A percentile compares a stretch with the other conserved stretches of the same genome.
phyloP scores from a whole-genome alignment of 2,113 vertebrate genomes.

The Paramormyrops kingsleyae region DNA sequence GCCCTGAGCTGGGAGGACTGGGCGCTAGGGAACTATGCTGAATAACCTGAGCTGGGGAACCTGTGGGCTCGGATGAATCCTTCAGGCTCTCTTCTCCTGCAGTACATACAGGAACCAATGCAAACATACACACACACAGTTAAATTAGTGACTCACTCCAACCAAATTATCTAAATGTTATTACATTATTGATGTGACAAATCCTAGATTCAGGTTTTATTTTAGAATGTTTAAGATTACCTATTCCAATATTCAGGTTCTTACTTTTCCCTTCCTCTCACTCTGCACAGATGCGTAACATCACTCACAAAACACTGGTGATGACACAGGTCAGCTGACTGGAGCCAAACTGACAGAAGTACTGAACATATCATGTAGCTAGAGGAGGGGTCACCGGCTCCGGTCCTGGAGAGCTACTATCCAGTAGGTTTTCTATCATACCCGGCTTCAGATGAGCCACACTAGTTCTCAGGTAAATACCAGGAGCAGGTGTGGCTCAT shows the following conservation, averaged over 20 bases:
- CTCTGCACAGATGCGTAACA: not conserved
- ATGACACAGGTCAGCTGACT: not conserved
- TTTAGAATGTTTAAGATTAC: not conserved
- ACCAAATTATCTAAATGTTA: not conserved
- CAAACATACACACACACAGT: not conserved
- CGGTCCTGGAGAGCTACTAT: too few species aligned
- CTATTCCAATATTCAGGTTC: not conserved
- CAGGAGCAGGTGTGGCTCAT: too few species aligned
- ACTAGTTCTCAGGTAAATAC: too few species aligned
- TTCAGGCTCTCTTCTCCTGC: constrained; percentile 81
- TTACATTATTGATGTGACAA: not conserved
- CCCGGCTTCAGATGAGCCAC: too few species aligned
- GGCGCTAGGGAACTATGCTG: constrained; percentile 81
- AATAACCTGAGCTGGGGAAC: constrained; percentile 84
- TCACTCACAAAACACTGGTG: not conserved
- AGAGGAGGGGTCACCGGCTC: not conserved
- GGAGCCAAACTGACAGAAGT: not conserved
- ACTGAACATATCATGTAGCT: not conserved
- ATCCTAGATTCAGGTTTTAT: not conserved
- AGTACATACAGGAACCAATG: constrained; percentile 28
- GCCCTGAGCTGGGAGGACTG: constrained; percentile 55
- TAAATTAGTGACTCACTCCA: not conserved
- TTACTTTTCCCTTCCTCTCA: not conserved
- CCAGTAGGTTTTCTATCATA: too few species aligned
- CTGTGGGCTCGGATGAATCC: constrained; percentile 77